phyloP scores from a whole-genome alignment of 2,113 vertebrate genomes.

The Gavia stellata region DNA sequence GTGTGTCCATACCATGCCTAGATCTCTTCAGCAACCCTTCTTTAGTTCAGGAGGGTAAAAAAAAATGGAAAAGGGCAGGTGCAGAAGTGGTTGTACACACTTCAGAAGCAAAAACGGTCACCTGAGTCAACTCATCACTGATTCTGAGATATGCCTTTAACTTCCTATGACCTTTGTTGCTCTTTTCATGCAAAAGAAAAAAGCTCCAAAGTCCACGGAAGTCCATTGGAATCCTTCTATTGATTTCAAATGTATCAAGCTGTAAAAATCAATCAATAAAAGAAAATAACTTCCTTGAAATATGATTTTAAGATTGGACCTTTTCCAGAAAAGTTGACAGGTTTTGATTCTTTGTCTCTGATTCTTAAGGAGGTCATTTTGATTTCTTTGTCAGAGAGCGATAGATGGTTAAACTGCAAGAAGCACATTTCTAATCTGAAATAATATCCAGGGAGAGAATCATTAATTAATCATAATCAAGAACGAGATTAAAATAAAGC shows the following conservation, averaged over 20 bases:
- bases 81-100: neutral
- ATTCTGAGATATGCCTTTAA: neutral
- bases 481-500: constrained; percentile 33
- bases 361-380: neutral
- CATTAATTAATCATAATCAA: constrained; percentile 37
- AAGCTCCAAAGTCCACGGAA: neutral
- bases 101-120: neutral
- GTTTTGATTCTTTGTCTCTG: neutral
- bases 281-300: neutral
- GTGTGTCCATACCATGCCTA: neutral
- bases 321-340: neutral
- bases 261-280: neutral
- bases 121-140: neutral
- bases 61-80: neutral
- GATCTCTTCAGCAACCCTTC: neutral
- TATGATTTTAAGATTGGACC: neutral
- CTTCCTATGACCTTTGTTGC: neutral
- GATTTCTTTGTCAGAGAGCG: neutral
- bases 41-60: neutral
- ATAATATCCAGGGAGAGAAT: neutral
- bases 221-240: neutral
- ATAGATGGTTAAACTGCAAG: neutral
- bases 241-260: neutral
- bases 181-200: neutral
- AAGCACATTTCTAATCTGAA: neutral